Evolutionary conservation across 1,140 invertebrate species (phyloP), one percentile per base, ranked within the genome.

Genomic region (Lepidurus packardi): DNA sequence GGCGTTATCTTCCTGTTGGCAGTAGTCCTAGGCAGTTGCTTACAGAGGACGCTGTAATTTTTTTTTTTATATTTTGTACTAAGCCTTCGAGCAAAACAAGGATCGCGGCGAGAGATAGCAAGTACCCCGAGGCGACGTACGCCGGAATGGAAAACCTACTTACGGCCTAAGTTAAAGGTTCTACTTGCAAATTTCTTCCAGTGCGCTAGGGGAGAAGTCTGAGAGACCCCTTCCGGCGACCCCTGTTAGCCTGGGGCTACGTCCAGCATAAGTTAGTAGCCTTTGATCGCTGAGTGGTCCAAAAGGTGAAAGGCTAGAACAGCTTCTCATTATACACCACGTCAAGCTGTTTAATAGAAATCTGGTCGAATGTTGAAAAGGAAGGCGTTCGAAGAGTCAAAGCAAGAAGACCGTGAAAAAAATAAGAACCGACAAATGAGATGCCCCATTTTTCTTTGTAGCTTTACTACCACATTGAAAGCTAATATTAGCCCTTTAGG

Each of bases 351-450:
- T 65, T 65, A 65, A 65, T 65, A n/a, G 53, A 65, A 65, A 65
- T 9, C 53, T 65, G 53, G 53, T n/a, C 6, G 6, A 13, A 16
- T n/a, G 16, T 16, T 47, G 45, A 47, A 65, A 65, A n/a, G 53
- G 53, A 16, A 65, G 34, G 34, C 21, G 16, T 65, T 65, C 53
- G 53, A 8, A 65, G 9, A 21, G 16, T n/a, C 21, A 65, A n/a
- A 21, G 9, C 21, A 65, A 13, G 53, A 21, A 7, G 53, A 65
- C 16, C 8, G 21, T 65, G 13, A n/a, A 21, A 65, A 65, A 21
- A 21, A 65, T 65, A 65, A 65, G 53, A 65, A 65, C 34, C 53
- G 53, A 65, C 53, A 65, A 65, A 65, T 65, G 53, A 65, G 53
- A 65, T 21, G 8, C 53, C 53, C 47, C 53, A 21, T 65, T 65